Percentiles rank a stretch among this genome's conserved stretches.
Evolutionary conservation across 2,797 vertebrate species (phyloP).

Genomic region (Myotis daubentonii): DNA sequence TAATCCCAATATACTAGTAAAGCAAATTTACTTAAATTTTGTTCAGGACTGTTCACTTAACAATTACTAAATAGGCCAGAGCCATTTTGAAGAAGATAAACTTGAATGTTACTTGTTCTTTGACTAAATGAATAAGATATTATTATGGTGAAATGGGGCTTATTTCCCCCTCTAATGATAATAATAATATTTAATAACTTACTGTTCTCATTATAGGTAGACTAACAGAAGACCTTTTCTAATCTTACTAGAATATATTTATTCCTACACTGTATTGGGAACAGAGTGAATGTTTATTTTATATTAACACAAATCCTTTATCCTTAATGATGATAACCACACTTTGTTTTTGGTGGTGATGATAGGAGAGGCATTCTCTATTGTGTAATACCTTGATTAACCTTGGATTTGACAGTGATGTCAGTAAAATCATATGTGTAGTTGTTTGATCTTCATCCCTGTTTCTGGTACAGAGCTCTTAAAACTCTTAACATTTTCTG

Average conservation of each 20-base stretch:
- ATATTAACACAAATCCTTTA: constrained; percentile 15
- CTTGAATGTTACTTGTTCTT: background rate
- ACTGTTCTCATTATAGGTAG: background rate
- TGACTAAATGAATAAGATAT: background rate
- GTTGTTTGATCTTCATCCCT: background rate
- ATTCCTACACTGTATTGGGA: background rate
- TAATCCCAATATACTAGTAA: constrained; percentile 3
- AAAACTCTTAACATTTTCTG: background rate
- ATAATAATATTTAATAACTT: background rate
- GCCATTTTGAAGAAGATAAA: constrained; percentile 1
- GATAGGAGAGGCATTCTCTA: background rate
- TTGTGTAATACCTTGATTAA: constrained; percentile 23
- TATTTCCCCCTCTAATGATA: background rate
- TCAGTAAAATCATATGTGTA: background rate
- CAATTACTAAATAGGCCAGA: background rate
- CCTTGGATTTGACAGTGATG: constrained; percentile 30
- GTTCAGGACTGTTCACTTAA: constrained; percentile 24
- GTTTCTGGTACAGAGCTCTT: background rate
- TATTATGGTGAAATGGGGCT: background rate
- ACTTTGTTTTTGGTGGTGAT: constrained; percentile 34
- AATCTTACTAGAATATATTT: constrained; percentile 27
- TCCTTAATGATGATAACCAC: background rate
- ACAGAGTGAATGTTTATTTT: background rate
- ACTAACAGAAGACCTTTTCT: constrained; percentile 32
- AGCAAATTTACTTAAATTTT: constrained; percentile 44